Evolutionary conservation across 2,888 invertebrate species (phyloP), one percentile per base, ranked within the genome.

Genomic region (Phragmatobia fuliginosa): DNA sequence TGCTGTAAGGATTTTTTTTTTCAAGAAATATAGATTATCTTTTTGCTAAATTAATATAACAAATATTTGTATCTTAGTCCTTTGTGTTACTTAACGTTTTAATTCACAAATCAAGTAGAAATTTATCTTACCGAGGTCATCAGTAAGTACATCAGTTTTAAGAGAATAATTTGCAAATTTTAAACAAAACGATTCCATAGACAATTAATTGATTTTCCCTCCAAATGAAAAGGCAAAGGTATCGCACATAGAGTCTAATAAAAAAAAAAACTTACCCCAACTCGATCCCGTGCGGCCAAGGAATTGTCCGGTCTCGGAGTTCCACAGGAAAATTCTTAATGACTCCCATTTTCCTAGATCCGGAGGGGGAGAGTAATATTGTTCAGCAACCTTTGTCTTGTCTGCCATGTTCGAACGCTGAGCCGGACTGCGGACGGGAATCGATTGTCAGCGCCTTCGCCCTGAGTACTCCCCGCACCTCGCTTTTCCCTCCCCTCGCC

Each of bases 291-390:
- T 98, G 85, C 99, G 96, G 85, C 99, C 99, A 85, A 99, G 96
- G 92, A 99, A 97, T 95, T 98, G 98, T 88, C 97, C 97, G 76
- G 98, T 98, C 94, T 99, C 98, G 84, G 98, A 96, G 96, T 99
- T 98, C 97, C 97, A 99, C 82, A 99, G 92, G 96, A 99, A 99
- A 88, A 96, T 95, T 92, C 96, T 96, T 95, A 98, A 97, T 87
- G 97, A 96, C 94, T 98, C 97, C 98, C 98, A 98, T 96, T 96
- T 97, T 82, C 97, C 97, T 85, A 98, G 96, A 90, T 97, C 97
- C 75, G 97, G 97, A 84, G 98, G 98, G 83, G 97, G 97, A 87
- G 97, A 92, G 93, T 97, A 98, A 94, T 96, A 98, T 94, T 97
- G 97, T 91, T 97, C 97, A 72, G 87, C 89, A 87, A 96, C 96